Evolutionary conservation across 2,113 vertebrate species (phyloP).

Genomic region (Dicaeum eximium): DNA sequence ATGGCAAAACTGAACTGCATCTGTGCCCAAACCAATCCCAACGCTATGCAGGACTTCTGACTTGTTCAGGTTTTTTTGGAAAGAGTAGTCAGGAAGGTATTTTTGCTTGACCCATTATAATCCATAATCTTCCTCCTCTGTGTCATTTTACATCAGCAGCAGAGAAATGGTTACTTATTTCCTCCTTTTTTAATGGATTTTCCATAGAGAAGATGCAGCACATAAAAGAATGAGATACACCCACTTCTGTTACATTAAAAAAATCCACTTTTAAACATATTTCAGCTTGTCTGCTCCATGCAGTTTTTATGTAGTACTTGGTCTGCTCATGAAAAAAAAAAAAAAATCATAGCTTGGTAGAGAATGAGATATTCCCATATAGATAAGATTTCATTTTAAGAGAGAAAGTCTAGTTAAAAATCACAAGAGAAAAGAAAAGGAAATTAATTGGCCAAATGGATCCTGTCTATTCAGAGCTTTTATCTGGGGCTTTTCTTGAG

Average conservation of each 20-base stretch:
- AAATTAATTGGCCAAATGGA: not conserved
- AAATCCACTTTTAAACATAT: not conserved
- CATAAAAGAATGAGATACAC: not conserved
- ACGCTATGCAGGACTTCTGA: not conserved
- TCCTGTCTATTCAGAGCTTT: not conserved
- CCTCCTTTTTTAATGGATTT: not conserved
- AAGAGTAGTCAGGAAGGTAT: not conserved
- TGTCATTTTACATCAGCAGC: not conserved
- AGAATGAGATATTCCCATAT: not conserved
- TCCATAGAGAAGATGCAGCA: not conserved
- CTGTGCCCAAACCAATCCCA: not conserved
- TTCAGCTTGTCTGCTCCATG: not conserved
- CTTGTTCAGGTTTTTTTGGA: not conserved
- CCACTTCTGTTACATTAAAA: not conserved
- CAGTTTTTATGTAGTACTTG: not conserved
- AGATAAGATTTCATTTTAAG: conserved; percentile 10
- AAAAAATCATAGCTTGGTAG: not conserved
- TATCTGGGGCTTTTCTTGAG: not conserved
- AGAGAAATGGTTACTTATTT: not conserved
- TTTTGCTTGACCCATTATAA: not conserved
- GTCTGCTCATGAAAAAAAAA: not conserved
- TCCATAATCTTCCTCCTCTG: not conserved
- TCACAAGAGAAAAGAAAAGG: not conserved
- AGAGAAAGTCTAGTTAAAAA: not conserved
- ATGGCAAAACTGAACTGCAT: not conserved